Evolutionary conservation across 2,888 invertebrate species (phyloP).

Genomic region (Thymelicus lineola): DNA sequence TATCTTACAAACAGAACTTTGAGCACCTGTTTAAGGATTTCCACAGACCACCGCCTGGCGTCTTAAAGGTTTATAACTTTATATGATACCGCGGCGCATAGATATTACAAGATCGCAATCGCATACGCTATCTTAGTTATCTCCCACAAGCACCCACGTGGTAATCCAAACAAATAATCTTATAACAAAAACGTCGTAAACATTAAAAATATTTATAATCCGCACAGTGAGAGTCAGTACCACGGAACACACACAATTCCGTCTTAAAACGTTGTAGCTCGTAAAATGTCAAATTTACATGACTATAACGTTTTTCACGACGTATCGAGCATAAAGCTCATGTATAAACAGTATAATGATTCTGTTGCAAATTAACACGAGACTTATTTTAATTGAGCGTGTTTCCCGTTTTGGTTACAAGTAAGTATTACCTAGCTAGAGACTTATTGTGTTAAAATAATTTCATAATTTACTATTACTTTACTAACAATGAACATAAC

Average conservation of each 20-base stretch:
- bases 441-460: not conserved
- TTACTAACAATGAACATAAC: no score
- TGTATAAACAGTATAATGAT: slow-evolving; percentile 48
- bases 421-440: not conserved
- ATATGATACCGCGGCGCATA: slow-evolving; percentile 50
- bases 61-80: slow-evolving; percentile 14
- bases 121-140: slow-evolving; percentile 40
- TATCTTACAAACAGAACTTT: not conserved
- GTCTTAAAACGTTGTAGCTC: slow-evolving; percentile 35
- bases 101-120: slow-evolving; percentile 50
- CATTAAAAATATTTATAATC: slow-evolving; percentile 24
- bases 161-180: slow-evolving; percentile 18
- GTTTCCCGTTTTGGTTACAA: slow-evolving; percentile 28
- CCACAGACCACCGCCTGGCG: not conserved
- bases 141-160: slow-evolving; percentile 38
- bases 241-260: slow-evolving; percentile 32
- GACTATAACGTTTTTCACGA: slow-evolving; percentile 60
- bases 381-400: slow-evolving; percentile 53
- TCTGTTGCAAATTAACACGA: slow-evolving; percentile 64
- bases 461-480: no score
- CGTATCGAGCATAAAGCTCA: slow-evolving; percentile 55
- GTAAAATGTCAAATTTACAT: slow-evolving; percentile 68
- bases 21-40: not conserved
- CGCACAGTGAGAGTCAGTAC: not conserved
- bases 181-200: slow-evolving; percentile 20